These are phyloP conservation scores for Hydropsyche betteni DNA, from an alignment of 2,888 invertebrate genomes.

Conservation along the genomic window DNA sequence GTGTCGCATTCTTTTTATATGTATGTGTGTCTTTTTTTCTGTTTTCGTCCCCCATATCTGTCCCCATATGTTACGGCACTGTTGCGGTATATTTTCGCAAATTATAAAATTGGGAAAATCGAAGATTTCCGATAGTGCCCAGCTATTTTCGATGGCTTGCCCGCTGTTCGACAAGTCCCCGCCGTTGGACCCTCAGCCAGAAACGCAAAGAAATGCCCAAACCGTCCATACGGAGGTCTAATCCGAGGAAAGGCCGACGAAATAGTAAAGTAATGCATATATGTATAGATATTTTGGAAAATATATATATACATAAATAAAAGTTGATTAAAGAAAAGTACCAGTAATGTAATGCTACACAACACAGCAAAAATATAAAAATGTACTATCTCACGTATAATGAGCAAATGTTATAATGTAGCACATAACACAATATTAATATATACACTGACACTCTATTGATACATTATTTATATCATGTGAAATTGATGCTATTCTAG, in stretches of 20 bases:
- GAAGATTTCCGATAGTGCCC: slow-evolving; percentile 51
- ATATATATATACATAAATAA: background rate
- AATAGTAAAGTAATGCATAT: background rate
- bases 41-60: too few species aligned
- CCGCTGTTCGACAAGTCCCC: slow-evolving; percentile 49
- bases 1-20: background rate
- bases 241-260: slow-evolving; percentile 6
- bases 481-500: too few species aligned
- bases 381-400: too few species aligned
- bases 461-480: too few species aligned
- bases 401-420: too few species aligned
- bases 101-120: background rate
- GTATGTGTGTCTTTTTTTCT: background rate
- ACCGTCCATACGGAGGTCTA: slow-evolving; percentile 50
- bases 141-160: slow-evolving; percentile 51
- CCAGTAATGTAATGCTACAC: too few species aligned
- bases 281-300: slow-evolving; percentile 4
- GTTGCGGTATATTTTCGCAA: too few species aligned
- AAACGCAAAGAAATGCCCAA: slow-evolving; percentile 40
- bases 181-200: slow-evolving; percentile 41
- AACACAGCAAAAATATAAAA: too few species aligned
- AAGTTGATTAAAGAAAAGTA: too few species aligned
- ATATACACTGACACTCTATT: too few species aligned
- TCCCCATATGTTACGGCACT: background rate
- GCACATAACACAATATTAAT: too few species aligned